phyloP scores from a whole-genome alignment of 2,888 invertebrate species.

The Drosophila mayaguana region DNA sequence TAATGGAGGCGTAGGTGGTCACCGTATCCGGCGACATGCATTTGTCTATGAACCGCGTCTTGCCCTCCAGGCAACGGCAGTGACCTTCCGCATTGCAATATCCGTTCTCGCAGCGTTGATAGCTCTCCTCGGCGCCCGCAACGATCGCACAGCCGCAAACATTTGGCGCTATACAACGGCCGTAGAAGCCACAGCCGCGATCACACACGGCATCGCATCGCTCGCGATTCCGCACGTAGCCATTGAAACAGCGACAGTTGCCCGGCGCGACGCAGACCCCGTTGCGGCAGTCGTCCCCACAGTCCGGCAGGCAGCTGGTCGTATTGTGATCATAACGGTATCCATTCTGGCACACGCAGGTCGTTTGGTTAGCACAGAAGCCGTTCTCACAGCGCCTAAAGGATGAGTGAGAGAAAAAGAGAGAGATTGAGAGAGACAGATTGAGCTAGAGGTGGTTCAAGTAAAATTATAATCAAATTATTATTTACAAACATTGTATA shows the following conservation, averaged over 20 bases:
- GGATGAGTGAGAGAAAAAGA: neutral
- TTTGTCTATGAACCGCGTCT: constrained; percentile 78
- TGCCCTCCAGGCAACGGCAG: constrained; percentile 79
- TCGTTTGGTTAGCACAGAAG: constrained; percentile 84
- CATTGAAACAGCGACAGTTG: constrained; percentile 84
- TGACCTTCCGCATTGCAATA: constrained; percentile 74
- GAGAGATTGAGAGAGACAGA: too few relatives aligned
- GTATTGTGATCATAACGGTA: constrained; percentile 81
- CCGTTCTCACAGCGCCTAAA: constrained; percentile 84
- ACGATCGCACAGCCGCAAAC: constrained; percentile 83
- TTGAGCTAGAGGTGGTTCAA: neutral
- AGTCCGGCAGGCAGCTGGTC: constrained; percentile 81
- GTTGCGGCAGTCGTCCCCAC: constrained; percentile 81
- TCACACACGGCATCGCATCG: constrained; percentile 80
- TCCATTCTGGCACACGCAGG: constrained; percentile 86
- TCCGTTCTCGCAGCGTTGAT: constrained; percentile 70
- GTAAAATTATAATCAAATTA: too few relatives aligned
- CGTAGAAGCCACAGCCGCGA: constrained; percentile 81
- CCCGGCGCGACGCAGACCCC: constrained; percentile 84
- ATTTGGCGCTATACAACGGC: constrained; percentile 82
- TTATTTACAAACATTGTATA: too few relatives aligned
- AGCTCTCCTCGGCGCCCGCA: constrained; percentile 47
- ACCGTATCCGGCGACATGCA: constrained; percentile 82
- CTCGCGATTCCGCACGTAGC: constrained; percentile 77
- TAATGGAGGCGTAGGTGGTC: constrained; percentile 80